These are phyloP conservation scores for Leucania comma DNA, from an alignment of 2,888 invertebrate species.

Conservation along the genomic window DNA sequence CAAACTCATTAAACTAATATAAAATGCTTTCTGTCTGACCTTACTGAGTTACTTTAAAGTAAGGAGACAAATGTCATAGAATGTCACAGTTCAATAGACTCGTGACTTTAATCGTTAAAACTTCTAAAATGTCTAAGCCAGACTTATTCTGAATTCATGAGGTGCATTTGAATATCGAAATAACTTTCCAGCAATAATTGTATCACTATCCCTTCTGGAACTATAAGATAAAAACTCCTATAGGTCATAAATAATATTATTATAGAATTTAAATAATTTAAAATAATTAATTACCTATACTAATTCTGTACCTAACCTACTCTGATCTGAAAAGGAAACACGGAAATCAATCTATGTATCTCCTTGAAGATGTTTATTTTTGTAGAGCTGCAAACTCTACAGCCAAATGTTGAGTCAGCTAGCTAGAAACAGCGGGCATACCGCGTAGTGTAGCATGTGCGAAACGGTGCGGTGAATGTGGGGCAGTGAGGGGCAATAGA, in stretches of 20 bases:
- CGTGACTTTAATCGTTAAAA: conserved; percentile 13
- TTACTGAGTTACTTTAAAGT: conserved; percentile 40
- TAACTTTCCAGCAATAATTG: conserved; percentile 9
- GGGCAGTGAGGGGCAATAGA: conserved; percentile 86
- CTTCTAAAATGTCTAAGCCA: conserved; percentile 12
- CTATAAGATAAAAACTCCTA: not conserved
- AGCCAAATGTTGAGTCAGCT: conserved; percentile 66
- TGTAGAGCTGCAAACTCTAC: conserved; percentile 56
- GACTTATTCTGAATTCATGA: conserved; percentile 6
- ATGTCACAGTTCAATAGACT: conserved; percentile 58
- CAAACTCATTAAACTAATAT: not conserved
- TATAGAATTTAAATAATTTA: not conserved
- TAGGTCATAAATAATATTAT: not conserved
- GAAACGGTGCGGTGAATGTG: conserved; percentile 89
- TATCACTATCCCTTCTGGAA: not conserved
- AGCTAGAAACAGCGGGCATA: conserved; percentile 67
- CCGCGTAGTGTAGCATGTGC: conserved; percentile 77
- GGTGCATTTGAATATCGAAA: conserved; percentile 5
- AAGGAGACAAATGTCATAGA: conserved; percentile 48
- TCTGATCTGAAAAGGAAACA: conserved; percentile 47
- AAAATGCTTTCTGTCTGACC: conserved; percentile 58
- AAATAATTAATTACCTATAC: not conserved
- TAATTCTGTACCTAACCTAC: conserved; percentile 5
- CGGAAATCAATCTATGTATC: conserved; percentile 65
- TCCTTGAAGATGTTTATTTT: conserved; percentile 75